phyloP scores from a whole-genome alignment of 2,113 vertebrate species.

The Phycodurus eques region DNA sequence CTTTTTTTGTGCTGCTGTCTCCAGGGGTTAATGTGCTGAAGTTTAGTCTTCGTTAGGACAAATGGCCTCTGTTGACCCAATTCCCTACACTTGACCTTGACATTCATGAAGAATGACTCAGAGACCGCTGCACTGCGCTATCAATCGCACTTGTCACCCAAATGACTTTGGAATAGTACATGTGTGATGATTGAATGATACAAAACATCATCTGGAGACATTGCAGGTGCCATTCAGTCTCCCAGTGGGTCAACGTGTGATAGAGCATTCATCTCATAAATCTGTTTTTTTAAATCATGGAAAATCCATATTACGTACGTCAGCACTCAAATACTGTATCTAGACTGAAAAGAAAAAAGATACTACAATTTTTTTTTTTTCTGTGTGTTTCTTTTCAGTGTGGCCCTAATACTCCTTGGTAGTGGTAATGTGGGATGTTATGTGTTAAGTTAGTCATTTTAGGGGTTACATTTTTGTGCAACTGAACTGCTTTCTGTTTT shows the following conservation, averaged over 20 bases:
- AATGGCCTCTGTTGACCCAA: conserved; percentile 30
- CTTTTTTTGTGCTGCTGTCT: conserved; percentile 14
- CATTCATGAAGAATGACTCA: conserved; percentile 1
- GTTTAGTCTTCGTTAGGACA: conserved; percentile 26
- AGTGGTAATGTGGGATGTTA: too few relatives aligned
- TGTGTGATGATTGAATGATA: background rate
- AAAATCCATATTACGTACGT: background rate
- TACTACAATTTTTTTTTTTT: too few relatives aligned
- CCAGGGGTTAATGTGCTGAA: conserved; percentile 19
- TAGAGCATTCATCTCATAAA: background rate
- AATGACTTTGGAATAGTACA: background rate
- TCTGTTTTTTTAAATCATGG: too few relatives aligned
- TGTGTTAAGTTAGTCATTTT: too few relatives aligned
- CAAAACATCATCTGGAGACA: background rate
- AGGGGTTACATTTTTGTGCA: too few relatives aligned
- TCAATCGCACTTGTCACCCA: background rate
- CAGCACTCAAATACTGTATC: too few relatives aligned
- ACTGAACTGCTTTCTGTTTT: too few relatives aligned
- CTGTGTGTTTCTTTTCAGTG: background rate
- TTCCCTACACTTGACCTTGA: conserved; percentile 7
- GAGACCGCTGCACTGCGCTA: too few relatives aligned
- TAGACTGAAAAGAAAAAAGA: too few relatives aligned
- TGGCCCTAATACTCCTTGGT: too few relatives aligned
- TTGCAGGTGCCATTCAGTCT: background rate
- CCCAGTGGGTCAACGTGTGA: too few relatives aligned